phyloP scores from a whole-genome alignment of 2,797 vertebrate species.

The Coreius guichenoti region DNA sequence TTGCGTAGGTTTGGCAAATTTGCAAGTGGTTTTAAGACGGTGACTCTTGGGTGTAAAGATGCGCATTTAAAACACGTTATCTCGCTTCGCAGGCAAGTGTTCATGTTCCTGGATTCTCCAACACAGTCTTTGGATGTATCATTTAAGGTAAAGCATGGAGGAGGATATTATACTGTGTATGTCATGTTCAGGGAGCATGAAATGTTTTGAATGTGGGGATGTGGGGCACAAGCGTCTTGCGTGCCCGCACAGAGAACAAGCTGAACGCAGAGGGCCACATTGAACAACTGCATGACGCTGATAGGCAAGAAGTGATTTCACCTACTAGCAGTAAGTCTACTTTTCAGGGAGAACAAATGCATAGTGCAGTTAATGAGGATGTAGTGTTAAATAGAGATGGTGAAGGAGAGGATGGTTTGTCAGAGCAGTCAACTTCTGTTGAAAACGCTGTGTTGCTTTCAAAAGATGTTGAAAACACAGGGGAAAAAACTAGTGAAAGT shows the following conservation, averaged over 20 bases:
- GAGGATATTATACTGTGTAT: background rate
- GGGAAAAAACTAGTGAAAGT: background rate
- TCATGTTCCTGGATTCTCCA: background rate
- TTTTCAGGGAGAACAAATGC: background rate
- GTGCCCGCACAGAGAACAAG: background rate
- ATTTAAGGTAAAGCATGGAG: background rate
- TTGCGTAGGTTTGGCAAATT: background rate
- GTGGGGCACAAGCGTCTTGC: background rate
- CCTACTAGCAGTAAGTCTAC: background rate
- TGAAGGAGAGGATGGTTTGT: background rate
- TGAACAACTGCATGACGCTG: background rate
- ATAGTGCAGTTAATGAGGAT: background rate
- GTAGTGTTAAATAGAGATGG: background rate
- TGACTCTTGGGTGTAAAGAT: background rate
- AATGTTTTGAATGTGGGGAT: background rate
- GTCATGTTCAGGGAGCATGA: background rate
- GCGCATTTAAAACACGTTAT: background rate
- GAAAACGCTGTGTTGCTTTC: too few relatives aligned
- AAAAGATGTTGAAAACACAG: background rate
- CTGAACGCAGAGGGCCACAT: background rate
- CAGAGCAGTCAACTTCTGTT: background rate
- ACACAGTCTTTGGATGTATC: constrained; percentile 8
- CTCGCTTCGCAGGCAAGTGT: background rate
- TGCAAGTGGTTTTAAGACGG: background rate
- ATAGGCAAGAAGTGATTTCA: background rate